These are phyloP conservation scores for Pygathrix nemaeus DNA, from an alignment of 2,113 vertebrate species.

Conservation along the genomic window DNA sequence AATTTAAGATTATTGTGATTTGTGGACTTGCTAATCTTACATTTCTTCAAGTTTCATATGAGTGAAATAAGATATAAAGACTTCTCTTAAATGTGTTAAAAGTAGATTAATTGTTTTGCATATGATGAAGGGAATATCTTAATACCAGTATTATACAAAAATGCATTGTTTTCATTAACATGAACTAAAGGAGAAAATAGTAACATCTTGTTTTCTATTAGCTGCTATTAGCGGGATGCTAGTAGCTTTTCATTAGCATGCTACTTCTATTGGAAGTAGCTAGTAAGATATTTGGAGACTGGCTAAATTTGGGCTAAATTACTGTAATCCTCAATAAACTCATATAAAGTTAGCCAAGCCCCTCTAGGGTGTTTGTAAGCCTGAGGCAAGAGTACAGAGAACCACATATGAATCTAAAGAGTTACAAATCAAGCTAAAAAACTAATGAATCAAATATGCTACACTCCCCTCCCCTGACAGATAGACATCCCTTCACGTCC, in stretches of 20 bases:
- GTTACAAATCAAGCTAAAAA: slow-evolving; percentile 8
- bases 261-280: not conserved
- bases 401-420: not conserved
- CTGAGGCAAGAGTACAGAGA: not conserved
- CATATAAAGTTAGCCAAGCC: not conserved
- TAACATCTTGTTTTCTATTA: not conserved
- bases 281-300: not conserved
- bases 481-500: not conserved
- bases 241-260: not conserved
- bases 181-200: not conserved
- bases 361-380: not conserved
- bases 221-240: not conserved
- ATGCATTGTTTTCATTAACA: not conserved
- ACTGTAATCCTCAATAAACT: slow-evolving; percentile 18
- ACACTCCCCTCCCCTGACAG: not conserved
- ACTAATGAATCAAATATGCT: not conserved
- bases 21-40: not conserved
- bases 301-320: not conserved
- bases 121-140: not conserved
- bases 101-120: not conserved
- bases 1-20: not conserved
- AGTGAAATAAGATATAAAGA: not conserved
- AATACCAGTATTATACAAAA: not conserved
- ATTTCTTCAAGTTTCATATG: not conserved
- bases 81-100: not conserved